Percentiles rank a stretch among this genome's conserved stretches.
phyloP scores from a whole-genome alignment of 2,888 invertebrate genomes.

The Thera obeliscata region DNA sequence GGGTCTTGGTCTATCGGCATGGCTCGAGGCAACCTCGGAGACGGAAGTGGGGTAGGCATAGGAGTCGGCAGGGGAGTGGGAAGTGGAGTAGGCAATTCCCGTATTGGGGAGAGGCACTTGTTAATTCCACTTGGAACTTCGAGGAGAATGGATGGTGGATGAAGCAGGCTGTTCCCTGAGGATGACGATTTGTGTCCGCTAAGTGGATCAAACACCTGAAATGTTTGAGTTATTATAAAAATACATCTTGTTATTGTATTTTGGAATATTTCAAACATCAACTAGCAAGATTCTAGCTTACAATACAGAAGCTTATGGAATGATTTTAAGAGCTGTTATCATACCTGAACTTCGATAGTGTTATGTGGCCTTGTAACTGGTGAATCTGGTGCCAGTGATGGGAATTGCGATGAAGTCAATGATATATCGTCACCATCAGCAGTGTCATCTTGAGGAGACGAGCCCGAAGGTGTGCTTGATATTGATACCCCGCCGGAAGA shows the following conservation, averaged over 20 bases:
- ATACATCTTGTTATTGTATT: not conserved
- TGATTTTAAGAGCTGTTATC: not conserved
- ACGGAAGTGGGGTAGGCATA: conserved; percentile 87
- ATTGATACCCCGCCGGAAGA: conserved; percentile 87
- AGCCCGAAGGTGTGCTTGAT: conserved; percentile 89
- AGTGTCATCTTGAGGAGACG: conserved; percentile 89
- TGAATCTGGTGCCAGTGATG: conserved; percentile 86
- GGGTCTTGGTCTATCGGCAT: conserved; percentile 40
- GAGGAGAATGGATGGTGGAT: conserved; percentile 90
- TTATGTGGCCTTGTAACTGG: conserved; percentile 79
- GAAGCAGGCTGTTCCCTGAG: conserved; percentile 85
- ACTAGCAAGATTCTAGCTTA: not conserved
- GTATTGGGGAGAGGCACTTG: conserved; percentile 91
- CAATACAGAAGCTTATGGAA: not conserved
- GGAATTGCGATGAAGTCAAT: conserved; percentile 86
- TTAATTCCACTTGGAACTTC: conserved; percentile 90
- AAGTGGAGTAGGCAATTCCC: conserved; percentile 90
- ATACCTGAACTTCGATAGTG: conserved; percentile 79
- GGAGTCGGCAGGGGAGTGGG: conserved; percentile 87
- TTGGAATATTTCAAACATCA: not conserved
- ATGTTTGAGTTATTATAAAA: not conserved
- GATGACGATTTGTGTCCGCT: conserved; percentile 86
- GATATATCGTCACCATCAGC: conserved; percentile 89
- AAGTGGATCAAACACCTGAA: conserved; percentile 87
- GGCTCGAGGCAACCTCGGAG: conserved; percentile 74